A percentile compares a stretch with the other conserved stretches of the same genome.
Evolutionary conservation across 2,797 vertebrate genomes (phyloP).

Genomic region (Melanotaenia maccullochi): DNA sequence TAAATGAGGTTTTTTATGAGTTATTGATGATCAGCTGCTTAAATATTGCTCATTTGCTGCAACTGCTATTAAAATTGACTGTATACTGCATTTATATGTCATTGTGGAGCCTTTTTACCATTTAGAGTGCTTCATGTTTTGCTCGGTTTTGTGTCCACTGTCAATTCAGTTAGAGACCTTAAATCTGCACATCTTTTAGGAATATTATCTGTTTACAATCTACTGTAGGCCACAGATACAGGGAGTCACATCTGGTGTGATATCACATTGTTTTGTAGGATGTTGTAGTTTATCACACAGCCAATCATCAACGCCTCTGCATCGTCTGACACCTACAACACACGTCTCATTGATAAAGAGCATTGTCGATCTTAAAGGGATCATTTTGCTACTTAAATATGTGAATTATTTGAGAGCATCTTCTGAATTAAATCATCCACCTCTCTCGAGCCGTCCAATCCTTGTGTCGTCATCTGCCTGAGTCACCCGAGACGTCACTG

Average conservation of each 20-base stretch:
- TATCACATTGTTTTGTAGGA: background rate
- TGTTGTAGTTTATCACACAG: background rate
- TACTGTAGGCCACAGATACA: background rate
- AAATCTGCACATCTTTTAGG: constrained; percentile 4
- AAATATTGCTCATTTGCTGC: constrained; percentile 33
- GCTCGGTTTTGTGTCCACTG: constrained; percentile 25
- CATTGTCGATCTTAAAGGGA: background rate
- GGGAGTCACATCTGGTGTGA: constrained; percentile 23
- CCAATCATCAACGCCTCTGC: background rate
- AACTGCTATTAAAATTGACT: constrained; percentile 45
- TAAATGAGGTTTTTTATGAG: constrained; percentile 8
- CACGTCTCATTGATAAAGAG: background rate
- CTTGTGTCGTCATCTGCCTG: constrained; percentile 22
- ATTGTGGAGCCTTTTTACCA: background rate
- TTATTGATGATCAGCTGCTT: constrained; percentile 20
- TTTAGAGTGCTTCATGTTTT: constrained; percentile 27
- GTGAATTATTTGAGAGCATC: constrained; percentile 13
- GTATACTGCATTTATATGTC: background rate
- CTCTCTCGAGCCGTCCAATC: constrained; percentile 12
- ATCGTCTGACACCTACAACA: background rate
- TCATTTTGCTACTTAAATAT: background rate
- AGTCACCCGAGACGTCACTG: constrained; percentile 15
- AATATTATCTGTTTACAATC: background rate
- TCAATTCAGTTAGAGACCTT: constrained; percentile 18
- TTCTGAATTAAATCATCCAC: constrained; percentile 25